A percentile compares a stretch with the other conserved stretches of the same genome.
phyloP scores from a whole-genome alignment of 1,140 invertebrate species.

The Aethina tumida region DNA sequence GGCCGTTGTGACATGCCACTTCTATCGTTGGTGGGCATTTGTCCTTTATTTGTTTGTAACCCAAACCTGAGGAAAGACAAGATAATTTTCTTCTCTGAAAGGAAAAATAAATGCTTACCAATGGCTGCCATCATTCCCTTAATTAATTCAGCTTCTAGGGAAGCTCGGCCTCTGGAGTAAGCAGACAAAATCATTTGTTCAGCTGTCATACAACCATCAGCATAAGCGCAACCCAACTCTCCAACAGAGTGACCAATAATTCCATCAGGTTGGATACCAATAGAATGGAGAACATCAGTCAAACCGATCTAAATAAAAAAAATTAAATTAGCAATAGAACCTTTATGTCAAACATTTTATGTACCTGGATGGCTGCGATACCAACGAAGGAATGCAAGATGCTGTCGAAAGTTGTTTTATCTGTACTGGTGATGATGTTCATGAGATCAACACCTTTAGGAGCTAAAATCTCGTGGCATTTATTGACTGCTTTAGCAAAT shows the following conservation, averaged over 20 bases:
- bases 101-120: slow-evolving; percentile 34
- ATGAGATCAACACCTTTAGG: slow-evolving; percentile 69
- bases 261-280: slow-evolving; percentile 70
- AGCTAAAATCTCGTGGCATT: slow-evolving; percentile 60
- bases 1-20: slow-evolving; percentile 78
- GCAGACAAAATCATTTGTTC: slow-evolving; percentile 76
- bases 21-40: slow-evolving; percentile 58
- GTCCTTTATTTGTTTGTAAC: slow-evolving; percentile 40
- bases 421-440: slow-evolving; percentile 63
- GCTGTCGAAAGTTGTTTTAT: slow-evolving; percentile 68
- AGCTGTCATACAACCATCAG: slow-evolving; percentile 72
- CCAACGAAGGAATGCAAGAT: slow-evolving; percentile 83
- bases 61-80: slow-evolving; percentile 24
- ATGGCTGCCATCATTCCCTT: slow-evolving; percentile 78
- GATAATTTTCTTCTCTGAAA: slow-evolving; percentile 5
- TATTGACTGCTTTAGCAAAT: slow-evolving; percentile 55
- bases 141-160: slow-evolving; percentile 65
- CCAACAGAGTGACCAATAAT: slow-evolving; percentile 85
- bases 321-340: slow-evolving; percentile 1
- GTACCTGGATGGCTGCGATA: slow-evolving; percentile 79
- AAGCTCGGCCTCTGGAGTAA: slow-evolving; percentile 77
- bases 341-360: slow-evolving; percentile 30
- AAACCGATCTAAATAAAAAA: slow-evolving; percentile 60
- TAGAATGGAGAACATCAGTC: slow-evolving; percentile 59
- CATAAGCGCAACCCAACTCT: slow-evolving; percentile 82